These are phyloP conservation scores for Macaria liturata DNA, from an alignment of 2,888 invertebrate genomes.

Conservation along the genomic window DNA sequence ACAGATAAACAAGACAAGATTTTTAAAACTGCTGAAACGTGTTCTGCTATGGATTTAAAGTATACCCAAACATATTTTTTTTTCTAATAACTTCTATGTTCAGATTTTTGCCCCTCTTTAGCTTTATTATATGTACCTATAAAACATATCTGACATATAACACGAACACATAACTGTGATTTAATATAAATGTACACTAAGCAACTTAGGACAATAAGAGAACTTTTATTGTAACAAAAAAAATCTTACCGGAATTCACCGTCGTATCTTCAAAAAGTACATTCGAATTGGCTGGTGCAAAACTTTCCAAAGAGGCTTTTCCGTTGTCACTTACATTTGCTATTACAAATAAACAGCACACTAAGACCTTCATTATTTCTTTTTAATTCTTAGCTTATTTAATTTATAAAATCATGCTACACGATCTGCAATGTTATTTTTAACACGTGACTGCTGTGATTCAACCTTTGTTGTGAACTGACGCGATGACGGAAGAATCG, in stretches of 20 bases:
- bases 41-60: too few relatives aligned
- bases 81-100: too few relatives aligned
- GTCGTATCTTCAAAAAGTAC: conserved; percentile 64
- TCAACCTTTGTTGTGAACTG: conserved; percentile 12
- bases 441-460: conserved; percentile 5
- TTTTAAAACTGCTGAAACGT: too few relatives aligned
- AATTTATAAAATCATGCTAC: conserved; percentile 12
- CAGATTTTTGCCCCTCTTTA: too few relatives aligned
- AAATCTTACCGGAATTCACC: conserved; percentile 58
- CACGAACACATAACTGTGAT: too few relatives aligned
- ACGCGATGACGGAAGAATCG: not conserved
- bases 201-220: too few relatives aligned
- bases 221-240: too few relatives aligned
- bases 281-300: conserved; percentile 55
- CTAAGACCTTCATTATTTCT: conserved; percentile 61
- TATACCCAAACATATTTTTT: too few relatives aligned
- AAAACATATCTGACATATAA: too few relatives aligned
- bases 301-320: conserved; percentile 71
- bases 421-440: conserved; percentile 1
- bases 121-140: too few relatives aligned
- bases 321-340: conserved; percentile 69
- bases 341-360: conserved; percentile 64
- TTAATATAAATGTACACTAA: too few relatives aligned
- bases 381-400: not conserved
- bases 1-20: too few relatives aligned